These are phyloP conservation scores for Eidolon helvum DNA, from an alignment of 2,113 vertebrate species.

Conservation along the genomic window DNA sequence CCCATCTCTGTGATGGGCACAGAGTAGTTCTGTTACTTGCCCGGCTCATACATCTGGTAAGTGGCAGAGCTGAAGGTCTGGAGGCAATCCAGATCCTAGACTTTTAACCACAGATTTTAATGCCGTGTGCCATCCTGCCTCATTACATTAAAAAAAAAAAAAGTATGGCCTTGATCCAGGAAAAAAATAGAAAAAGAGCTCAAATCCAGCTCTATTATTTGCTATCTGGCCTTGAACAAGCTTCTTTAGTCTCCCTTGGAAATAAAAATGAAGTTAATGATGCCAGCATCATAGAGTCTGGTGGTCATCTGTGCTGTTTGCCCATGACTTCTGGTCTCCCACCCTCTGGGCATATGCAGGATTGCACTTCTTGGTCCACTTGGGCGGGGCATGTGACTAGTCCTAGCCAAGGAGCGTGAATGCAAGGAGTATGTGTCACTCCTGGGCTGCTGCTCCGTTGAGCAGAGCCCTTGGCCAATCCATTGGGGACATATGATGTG, in stretches of 20 bases:
- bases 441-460: background rate
- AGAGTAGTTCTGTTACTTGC: background rate
- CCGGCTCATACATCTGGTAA: constrained; percentile 16
- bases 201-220: background rate
- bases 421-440: background rate
- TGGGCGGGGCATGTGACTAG: background rate
- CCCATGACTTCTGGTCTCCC: background rate
- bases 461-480: background rate
- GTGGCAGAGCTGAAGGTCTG: constrained; percentile 4
- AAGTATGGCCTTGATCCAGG: background rate
- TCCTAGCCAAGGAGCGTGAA: background rate
- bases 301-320: background rate
- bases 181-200: background rate
- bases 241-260: background rate
- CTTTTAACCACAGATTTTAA: constrained; percentile 36
- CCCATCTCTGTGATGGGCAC: background rate
- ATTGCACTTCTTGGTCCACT: background rate
- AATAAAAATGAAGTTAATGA: background rate
- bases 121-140: background rate
- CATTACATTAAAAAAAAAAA: background rate
- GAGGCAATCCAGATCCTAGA: constrained; percentile 25
- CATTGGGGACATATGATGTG: background rate
- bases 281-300: background rate
- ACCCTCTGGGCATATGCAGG: background rate
- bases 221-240: background rate